phyloP scores from a whole-genome alignment of 2,888 invertebrate genomes.

The Ptilodon capucinus region DNA sequence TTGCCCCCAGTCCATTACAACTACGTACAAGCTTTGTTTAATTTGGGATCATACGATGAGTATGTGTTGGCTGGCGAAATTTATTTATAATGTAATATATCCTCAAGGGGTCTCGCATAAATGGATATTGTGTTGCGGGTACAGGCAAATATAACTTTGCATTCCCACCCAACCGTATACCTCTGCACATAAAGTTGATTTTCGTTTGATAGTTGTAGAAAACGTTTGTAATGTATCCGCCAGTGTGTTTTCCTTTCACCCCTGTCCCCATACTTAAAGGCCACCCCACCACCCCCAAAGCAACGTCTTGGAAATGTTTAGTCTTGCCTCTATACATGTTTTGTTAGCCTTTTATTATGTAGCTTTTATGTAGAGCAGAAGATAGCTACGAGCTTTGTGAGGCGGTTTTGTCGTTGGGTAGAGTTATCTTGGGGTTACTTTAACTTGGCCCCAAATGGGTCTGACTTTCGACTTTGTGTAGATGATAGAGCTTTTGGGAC shows the following conservation, averaged over 20 bases:
- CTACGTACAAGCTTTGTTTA: too few relatives aligned
- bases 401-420: slow-evolving; percentile 5
- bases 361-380: slow-evolving; percentile 62
- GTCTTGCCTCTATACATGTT: slow-evolving; percentile 70
- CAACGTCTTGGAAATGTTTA: slow-evolving; percentile 76
- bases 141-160: slow-evolving; percentile 19
- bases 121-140: slow-evolving; percentile 49
- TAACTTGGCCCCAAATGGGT: neutral
- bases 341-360: slow-evolving; percentile 72
- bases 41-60: too few relatives aligned
- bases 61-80: too few relatives aligned
- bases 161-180: slow-evolving; percentile 1
- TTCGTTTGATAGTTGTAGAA: slow-evolving; percentile 15
- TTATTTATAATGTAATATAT: slow-evolving; percentile 49
- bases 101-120: slow-evolving; percentile 55
- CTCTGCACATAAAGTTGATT: slow-evolving; percentile 26
- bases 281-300: slow-evolving; percentile 39
- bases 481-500: neutral
- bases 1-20: too few relatives aligned
- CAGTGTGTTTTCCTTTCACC: slow-evolving; percentile 38
- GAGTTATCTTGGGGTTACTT: neutral
- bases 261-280: slow-evolving; percentile 33
- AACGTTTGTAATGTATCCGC: slow-evolving; percentile 22
- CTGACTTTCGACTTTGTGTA: neutral
- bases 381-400: slow-evolving; percentile 38